Percentiles rank a stretch among this genome's conserved stretches.
phyloP scores from a whole-genome alignment of 2,113 vertebrate genomes.

The Scophthalmus maximus region DNA sequence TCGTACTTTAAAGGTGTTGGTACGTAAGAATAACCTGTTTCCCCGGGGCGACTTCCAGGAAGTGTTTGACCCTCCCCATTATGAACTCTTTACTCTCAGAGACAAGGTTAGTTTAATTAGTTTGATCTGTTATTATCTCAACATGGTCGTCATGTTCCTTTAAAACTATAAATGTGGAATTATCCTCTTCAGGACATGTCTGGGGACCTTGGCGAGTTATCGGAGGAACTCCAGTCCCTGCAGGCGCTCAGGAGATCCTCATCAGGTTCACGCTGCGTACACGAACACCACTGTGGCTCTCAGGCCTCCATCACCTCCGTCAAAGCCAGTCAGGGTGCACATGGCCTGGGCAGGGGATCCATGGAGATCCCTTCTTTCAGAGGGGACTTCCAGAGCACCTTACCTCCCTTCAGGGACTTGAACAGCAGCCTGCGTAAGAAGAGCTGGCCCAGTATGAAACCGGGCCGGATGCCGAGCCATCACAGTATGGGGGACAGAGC shows the following conservation, averaged over 20 bases:
- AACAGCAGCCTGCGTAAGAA: slow-evolving; percentile 74
- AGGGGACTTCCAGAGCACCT: slow-evolving; percentile 53
- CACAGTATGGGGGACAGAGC: slow-evolving; percentile 74
- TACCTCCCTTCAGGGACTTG: slow-evolving; percentile 55
- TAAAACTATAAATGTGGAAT: background rate
- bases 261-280: slow-evolving; percentile 89
- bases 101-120: slow-evolving; percentile 80
- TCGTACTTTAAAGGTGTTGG: slow-evolving; percentile 80
- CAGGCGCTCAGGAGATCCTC: slow-evolving; percentile 91
- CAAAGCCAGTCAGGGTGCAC: slow-evolving; percentile 85
- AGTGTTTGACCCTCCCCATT: slow-evolving; percentile 94
- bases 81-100: slow-evolving; percentile 92
- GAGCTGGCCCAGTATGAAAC: slow-evolving; percentile 77
- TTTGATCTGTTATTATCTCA: background rate
- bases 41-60: slow-evolving; percentile 91
- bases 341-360: slow-evolving; percentile 76
- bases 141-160: background rate
- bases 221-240: slow-evolving; percentile 91
- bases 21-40: slow-evolving; percentile 89
- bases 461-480: slow-evolving; percentile 43
- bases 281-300: slow-evolving; percentile 95
- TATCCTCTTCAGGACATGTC: slow-evolving; percentile 83
- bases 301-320: slow-evolving; percentile 81
- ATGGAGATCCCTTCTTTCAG: slow-evolving; percentile 85
- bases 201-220: slow-evolving; percentile 89